Evolutionary conservation across 1,140 invertebrate genomes (phyloP), one percentile per base, ranked within the genome.

Genomic region (Thaumetopoea pityocampa): DNA sequence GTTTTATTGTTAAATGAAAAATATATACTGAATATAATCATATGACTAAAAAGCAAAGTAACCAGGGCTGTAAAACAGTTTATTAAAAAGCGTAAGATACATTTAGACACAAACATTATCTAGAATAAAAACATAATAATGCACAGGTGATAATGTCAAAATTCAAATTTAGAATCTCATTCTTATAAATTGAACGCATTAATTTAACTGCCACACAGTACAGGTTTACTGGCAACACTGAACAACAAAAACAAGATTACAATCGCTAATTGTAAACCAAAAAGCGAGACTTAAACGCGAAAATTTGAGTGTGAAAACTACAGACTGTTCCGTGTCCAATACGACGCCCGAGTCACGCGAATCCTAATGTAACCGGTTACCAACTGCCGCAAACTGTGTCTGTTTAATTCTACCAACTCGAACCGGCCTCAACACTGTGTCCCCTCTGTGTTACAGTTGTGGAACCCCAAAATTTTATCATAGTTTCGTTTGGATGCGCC

Each of bases 181-280:
- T n/a, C n/a, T n/a, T n/a, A n/a, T n/a, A n/a, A n/a, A n/a, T n/a
- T n/a, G n/a, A n/a, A n/a, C n/a, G n/a, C n/a, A n/a, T n/a, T n/a
- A n/a, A n/a, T n/a, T n/a, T n/a, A n/a, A n/a, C n/a, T n/a, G n/a
- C n/a, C n/a, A n/a, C n/a, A n/a, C n/a, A n/a, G n/a, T n/a, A n/a
- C n/a, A n/a, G 18, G 32, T 27, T 41, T 41, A 41, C 37, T 18
- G 16, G 24, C 27, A 24, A 35, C 22, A 17, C 18, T 20, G 7
- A 30, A 41, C 37, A 29, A 29, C 34, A 41, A 48, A 44, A 40
- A 43, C 33, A 22, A 63, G 66, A 72, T 72, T 67, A 55, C 54
- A 14, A 72, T 72, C 68, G 32, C 51, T 72, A 72, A 72, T 72
- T 72, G 65, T 51, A 56, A 38, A 53, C 65, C 68, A 51, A 72